A percentile compares a stretch with the other conserved stretches of the same genome.
Conservation (phyloP, 1,140 invertebrate genomes). For the Bombus consobrinus region DNA sequence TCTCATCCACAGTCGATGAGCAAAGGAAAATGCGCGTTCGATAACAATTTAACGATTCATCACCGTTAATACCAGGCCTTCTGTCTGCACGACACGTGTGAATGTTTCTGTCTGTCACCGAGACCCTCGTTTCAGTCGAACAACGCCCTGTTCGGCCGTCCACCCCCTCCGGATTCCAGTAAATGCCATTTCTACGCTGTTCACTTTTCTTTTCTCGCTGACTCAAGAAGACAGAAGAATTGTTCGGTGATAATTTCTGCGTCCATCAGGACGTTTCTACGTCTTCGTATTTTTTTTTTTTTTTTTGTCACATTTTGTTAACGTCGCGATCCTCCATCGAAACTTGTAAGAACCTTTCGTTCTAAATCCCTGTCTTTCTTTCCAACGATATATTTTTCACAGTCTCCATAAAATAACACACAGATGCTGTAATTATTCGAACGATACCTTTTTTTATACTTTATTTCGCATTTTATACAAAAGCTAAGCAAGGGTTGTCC, state of each 20-base stretch:
- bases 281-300: not conserved
- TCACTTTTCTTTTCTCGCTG: not conserved
- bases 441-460: not conserved
- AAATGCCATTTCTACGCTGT: constrained; percentile 24
- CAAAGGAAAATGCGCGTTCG: not conserved
- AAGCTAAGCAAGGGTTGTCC: not conserved
- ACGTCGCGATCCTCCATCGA: not conserved
- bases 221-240: not conserved
- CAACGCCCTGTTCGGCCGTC: not conserved
- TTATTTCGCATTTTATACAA: not conserved
- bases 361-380: not conserved
- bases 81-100: constrained; percentile 6
- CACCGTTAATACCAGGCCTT: not conserved
- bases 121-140: constrained; percentile 13
- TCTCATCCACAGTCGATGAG: not conserved
- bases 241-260: not conserved
- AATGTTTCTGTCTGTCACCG: constrained; percentile 12
- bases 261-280: not conserved
- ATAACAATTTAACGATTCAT: constrained; percentile 18
- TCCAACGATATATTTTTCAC: not conserved
- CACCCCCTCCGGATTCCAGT: not conserved
- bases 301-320: not conserved
- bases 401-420: not conserved
- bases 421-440: not conserved
- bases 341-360: not conserved